Conservation (phyloP, 2,113 vertebrate species). For the Anarhynchus alexandrinus region DNA sequence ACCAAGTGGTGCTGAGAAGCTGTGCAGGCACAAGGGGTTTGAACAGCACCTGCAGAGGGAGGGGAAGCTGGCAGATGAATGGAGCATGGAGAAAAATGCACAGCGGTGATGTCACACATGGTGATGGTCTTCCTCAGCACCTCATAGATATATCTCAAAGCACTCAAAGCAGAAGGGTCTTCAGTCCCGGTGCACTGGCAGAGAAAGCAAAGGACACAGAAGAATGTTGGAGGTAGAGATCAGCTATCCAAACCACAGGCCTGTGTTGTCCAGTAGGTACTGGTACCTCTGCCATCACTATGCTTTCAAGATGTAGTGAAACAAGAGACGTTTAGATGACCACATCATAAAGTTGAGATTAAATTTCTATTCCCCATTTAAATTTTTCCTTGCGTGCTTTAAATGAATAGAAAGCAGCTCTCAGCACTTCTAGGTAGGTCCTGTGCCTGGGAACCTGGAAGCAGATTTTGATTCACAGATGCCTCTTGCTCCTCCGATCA, state of each 20-base stretch:
- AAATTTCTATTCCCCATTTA: neutral
- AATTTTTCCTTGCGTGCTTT: neutral
- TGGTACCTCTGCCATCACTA: neutral
- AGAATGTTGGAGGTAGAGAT: neutral
- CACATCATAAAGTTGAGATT: neutral
- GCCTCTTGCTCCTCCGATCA: neutral
- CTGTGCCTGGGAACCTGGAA: constrained; percentile 12
- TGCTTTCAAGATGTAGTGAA: neutral
- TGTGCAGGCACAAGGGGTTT: neutral
- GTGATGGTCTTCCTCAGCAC: neutral
- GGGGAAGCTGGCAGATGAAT: neutral
- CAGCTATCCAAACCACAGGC: neutral
- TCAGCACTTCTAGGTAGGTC: constrained; percentile 14
- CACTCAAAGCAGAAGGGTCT: neutral
- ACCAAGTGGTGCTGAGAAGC: neutral
- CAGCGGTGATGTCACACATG: neutral
- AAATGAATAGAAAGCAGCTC: neutral
- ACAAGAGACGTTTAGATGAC: neutral
- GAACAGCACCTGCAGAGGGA: neutral
- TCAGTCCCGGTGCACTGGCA: neutral
- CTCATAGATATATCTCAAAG: neutral
- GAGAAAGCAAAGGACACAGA: neutral
- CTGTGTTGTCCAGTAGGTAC: neutral
- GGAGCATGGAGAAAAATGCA: neutral
- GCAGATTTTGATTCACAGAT: constrained; percentile 26